Evolutionary conservation across 2,113 vertebrate genomes (phyloP), one percentile per base, ranked within the genome.

Genomic region (Pantherophis guttatus): DNA sequence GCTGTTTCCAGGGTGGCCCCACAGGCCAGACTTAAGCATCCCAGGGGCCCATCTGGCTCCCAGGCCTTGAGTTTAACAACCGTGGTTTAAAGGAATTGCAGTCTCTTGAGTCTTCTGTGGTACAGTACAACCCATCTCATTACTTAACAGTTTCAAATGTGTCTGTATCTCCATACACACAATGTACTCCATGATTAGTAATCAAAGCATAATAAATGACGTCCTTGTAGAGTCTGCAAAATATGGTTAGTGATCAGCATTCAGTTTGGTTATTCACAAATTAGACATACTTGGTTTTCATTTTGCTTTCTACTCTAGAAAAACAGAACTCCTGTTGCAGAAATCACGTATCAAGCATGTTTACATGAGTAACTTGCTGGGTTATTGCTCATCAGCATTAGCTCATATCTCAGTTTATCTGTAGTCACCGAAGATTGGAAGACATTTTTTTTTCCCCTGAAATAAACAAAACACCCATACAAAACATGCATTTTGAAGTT

Each of bases 381-480:
- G 7, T 29, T 55, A 24, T 89, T 62, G 39, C 50, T 65, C 21
- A 6, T 86, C 57, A 65, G 54, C 24, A 19, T 88, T 88, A 75
- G 54, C 33, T 81, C 55, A 55, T 87, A 53, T 57, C 33, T 87
- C 48, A 65, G 39, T 89, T 88, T 55, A 89, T 89, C 89, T 75
- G 48, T 5, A 89, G 87, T 53, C 62, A 57, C 33, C 50, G 23
- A 58, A 33, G 70, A 81, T 39, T 59, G 75, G 39, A 50, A 59
- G 52, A 89, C 24, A 81, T 89, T 44, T 92, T 53, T 53, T 50
- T 26, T 3, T 24, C 13, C 23, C 91, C 91, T 57, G 33, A 75
- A 48, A 26, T 89, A 75, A 89, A 89, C 52, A 89, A 92, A 92
- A 92, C 23, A 57, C 62, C 62, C 59, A 62, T 26, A 92, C 59